Evolutionary conservation across 2,888 invertebrate species (phyloP), one percentile per base, ranked within the genome.

Genomic region (Brenthis daphne): DNA sequence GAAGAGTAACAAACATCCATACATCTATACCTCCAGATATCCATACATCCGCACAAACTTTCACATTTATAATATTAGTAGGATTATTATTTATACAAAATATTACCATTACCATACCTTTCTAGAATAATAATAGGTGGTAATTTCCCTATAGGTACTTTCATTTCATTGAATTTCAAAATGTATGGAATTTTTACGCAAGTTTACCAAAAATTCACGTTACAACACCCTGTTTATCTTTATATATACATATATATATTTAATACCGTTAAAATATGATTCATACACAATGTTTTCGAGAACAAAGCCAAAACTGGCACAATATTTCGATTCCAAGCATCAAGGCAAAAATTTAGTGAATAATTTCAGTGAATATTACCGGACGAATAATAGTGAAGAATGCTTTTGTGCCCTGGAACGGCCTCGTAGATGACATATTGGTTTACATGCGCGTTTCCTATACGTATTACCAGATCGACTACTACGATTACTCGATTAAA

Each of bases 351-450:
- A 81, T 80, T 77, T 76, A 75, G 76, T 77, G 80, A 83, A 86
- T 85, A 85, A 83, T 87, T 86, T 79, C 76, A 73, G 75, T 80
- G 79, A 84, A 85, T 84, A 87, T 86, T 85, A 84, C 82, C 75
- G 82, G 77, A 79, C 79, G 78, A 76, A 83, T 84, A 82, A 85
- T 84, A 80, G 79, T 68, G 74, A 84, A 83, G 89, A 88, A 89
- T 89, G 86, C 89, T 82, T 89, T 89, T 89, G 86, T 83, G 79
- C 76, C 76, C 76, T 68, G 70, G 68, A 74, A 76, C 75, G 75
- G 77, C 73, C 77, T 71, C 80, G 74, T 76, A 76, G 76, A 85
- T 88, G 86, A 87, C 87, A 88, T 88, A 89, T 88, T 87, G 85
- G 83, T 83, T 82, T 79, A 80, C 80, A 79, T 83, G 80, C 79